Conservation (phyloP, 2,888 invertebrate genomes). For the Drosophila meridiana region DNA sequence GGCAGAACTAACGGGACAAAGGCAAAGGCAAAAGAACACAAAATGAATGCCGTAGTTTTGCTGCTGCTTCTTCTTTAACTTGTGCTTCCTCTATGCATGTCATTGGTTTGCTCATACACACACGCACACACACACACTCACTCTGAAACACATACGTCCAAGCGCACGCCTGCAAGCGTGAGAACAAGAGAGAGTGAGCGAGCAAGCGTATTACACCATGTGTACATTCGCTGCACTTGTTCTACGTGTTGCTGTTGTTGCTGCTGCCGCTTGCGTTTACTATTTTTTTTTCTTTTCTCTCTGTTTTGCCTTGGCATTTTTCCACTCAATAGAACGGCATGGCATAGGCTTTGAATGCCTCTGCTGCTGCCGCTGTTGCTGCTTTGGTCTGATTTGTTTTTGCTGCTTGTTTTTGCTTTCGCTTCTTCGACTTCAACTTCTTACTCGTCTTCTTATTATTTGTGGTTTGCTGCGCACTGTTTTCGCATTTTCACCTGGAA, state of each 20-base stretch:
- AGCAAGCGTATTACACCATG: conserved; percentile 11
- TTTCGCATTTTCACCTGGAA: conserved; percentile 48
- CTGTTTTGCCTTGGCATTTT: conserved; percentile 59
- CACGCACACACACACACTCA: conserved; percentile 15
- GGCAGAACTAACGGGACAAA: conserved; percentile 16
- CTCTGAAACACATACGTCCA: background rate
- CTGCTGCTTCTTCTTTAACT: conserved; percentile 1
- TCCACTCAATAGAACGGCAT: conserved; percentile 65
- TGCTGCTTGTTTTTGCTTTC: conserved; percentile 3
- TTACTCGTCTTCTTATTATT: conserved; percentile 62
- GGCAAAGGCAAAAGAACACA: conserved; percentile 15
- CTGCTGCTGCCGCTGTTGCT: conserved; percentile 3
- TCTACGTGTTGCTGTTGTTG: conserved; percentile 22
- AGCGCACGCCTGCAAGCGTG: background rate
- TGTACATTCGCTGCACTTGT: conserved; percentile 36
- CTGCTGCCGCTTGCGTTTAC: conserved; percentile 10
- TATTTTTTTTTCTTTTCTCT: conserved; percentile 2
- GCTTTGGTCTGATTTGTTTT: conserved; percentile 22
- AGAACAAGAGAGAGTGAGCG: background rate
- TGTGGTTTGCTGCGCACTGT: conserved; percentile 63
- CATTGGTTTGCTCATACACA: conserved; percentile 20
- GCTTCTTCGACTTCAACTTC: conserved; percentile 10
- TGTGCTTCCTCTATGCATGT: conserved; percentile 29
- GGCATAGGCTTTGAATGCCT: conserved; percentile 45
- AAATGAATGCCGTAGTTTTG: conserved; percentile 22